phyloP scores from a whole-genome alignment of 2,113 vertebrate genomes.

The Turdus rufiventris region DNA sequence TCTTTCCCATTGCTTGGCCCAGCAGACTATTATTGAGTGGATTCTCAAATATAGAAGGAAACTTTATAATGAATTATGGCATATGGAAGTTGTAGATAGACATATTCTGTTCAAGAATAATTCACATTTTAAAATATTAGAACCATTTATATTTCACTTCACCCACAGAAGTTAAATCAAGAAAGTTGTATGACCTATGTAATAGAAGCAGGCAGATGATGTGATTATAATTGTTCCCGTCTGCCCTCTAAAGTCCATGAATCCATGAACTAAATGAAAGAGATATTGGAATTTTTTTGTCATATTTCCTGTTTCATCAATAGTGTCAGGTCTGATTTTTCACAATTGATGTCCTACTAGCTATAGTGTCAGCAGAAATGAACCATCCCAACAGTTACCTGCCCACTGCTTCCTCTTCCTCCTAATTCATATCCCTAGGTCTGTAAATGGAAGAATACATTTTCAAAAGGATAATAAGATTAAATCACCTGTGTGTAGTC shows the following conservation, averaged over 20 bases:
- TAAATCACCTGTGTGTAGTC: not conserved
- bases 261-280: conserved; percentile 14
- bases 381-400: not conserved
- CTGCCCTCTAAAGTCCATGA: not conserved
- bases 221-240: not conserved
- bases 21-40: not conserved
- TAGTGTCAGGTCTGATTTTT: not conserved
- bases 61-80: not conserved
- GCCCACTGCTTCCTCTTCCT: not conserved
- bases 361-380: not conserved
- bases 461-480: not conserved
- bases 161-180: not conserved
- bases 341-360: not conserved
- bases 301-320: not conserved
- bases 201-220: not conserved
- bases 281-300: not conserved
- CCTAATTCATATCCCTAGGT: not conserved
- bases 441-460: not conserved
- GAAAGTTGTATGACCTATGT: not conserved
- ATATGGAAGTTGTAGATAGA: not conserved
- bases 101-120: not conserved
- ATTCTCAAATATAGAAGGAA: not conserved
- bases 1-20: not conserved
- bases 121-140: not conserved
- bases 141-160: not conserved